Base-by-base conservation (phyloP, 1,140 invertebrate species). In the Pygmarrhopalites habei region DNA sequence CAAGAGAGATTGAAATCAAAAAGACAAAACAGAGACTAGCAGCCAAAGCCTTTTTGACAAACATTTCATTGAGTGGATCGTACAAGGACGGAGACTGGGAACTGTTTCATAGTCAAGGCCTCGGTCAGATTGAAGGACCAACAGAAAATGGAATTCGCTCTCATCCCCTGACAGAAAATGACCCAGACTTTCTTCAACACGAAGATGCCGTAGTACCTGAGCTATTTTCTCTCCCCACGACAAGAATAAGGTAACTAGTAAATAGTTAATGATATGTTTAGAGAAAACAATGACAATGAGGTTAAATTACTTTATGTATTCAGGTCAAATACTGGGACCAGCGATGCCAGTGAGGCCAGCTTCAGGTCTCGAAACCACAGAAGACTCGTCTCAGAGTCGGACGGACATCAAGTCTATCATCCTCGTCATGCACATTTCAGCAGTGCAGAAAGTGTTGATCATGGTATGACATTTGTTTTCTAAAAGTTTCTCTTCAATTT, bases 61-160 rank as follows among this genome's bases (percentile, higher is more conserved):
- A 95, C 79, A 95, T 96, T 73, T 94, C 92, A 60, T 80, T 95
- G 58, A 91, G 95, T 82, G 92, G 92, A 56, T 90, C 86, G 71
- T 87, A 92, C 77, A 83, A 83, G 71, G 90, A 94, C 76, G 91
- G 52, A 5, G 51, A 41, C 2, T 63, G 61, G 61, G 32, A 53
- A n/a, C 35, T 63, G 25, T 52, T 57, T 15, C 29, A 43, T 15
- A 28, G 28, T 7, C 28, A 49, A 32, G 61, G 57, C 3, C 12
- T 23, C 29, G 51, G 23, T 17, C 4, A 28, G 7, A 7, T 26
- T 57, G 58, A 49, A 23, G 7, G n/a, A n/a, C n/a, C n/a, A n/a
- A n/a, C n/a, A n/a, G n/a, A n/a, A n/a, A n/a, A n/a, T n/a, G n/a
- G n/a, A n/a, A n/a, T n/a, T n/a, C n/a, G n/a, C n/a, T n/a, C n/a